Evolutionary conservation across 2,113 vertebrate species (phyloP), one percentile per base, ranked within the genome.

Genomic region (Esox niger): DNA sequence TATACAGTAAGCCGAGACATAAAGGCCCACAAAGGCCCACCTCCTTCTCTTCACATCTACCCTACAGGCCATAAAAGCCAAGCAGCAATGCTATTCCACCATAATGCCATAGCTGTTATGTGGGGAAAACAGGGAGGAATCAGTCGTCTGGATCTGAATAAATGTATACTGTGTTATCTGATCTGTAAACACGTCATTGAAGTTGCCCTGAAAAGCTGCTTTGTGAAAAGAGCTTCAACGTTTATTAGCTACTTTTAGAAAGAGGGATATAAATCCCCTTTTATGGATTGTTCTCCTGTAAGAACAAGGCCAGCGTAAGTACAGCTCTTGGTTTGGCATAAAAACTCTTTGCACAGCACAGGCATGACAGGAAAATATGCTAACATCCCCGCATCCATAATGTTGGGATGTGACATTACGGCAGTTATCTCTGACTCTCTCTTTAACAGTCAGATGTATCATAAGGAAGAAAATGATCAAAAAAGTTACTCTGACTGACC

Each of bases 221-320:
- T 56, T 60, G 62, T 52, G 38, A 58, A 13, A 30, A 35, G 49
- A 60, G 66, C 61, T 23, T 55, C n/a, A 15, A 38, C 65, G 70
- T 76, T 80, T 74, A 70, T 49, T 67, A 67, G 69, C 74, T 62
- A 73, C 73, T 81, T 75, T 81, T 78, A 66, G 70, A 71, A 71
- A 59, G 66, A 21, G 21, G 26, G 68, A 68, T 65, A 75, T 71
- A 74, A 71, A 73, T 63, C 30, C 47, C 65, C 66, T 76, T 76
- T 74, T 63, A 78, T 64, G 76, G 75, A 76, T 74, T 78, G 68
- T 71, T 74, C 59, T 74, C 75, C 67, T 73, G 73, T 64, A 76
- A 77, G 76, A 67, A 59, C 49, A 57, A 23, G 57, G 52, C 31
- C 64, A 59, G 25, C 49, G 25, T 69, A 75, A 72, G 72, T 54